phyloP scores from a whole-genome alignment of 2,797 vertebrate species.

The Halcyon badia region DNA sequence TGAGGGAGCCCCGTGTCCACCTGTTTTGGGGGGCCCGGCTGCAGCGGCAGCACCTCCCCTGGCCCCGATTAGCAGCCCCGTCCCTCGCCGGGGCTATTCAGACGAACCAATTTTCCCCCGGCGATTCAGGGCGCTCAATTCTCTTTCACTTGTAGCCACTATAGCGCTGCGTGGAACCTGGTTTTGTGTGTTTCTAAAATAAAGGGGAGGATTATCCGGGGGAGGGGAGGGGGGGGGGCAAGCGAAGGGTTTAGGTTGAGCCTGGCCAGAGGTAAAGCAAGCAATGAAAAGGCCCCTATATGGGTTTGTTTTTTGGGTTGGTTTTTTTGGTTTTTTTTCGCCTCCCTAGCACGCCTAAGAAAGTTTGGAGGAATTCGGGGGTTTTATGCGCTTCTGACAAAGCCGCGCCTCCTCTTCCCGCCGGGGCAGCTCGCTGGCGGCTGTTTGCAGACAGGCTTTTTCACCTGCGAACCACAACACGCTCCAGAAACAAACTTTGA shows the following conservation, averaged over 20 bases:
- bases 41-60: conserved; percentile 85
- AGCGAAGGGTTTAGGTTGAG: conserved; percentile 83
- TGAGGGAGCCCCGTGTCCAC: conserved; percentile 89
- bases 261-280: conserved; percentile 87
- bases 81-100: conserved; percentile 88
- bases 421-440: conserved; percentile 84
- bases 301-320: background rate
- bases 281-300: conserved; percentile 87
- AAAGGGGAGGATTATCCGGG: conserved; percentile 92
- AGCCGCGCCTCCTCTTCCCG: conserved; percentile 78
- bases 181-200: conserved; percentile 92
- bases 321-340: background rate
- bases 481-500: conserved; percentile 76
- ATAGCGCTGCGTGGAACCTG: conserved; percentile 96
- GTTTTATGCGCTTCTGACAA: conserved; percentile 84
- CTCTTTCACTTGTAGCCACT: conserved; percentile 93
- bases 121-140: conserved; percentile 88
- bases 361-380: conserved; percentile 91
- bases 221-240: conserved; percentile 76
- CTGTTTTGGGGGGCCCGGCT: conserved; percentile 87
- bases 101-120: conserved; percentile 88
- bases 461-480: conserved; percentile 89
- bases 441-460: conserved; percentile 91
- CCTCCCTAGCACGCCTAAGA: conserved; percentile 81
- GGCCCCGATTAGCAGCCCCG: conserved; percentile 88